Evolutionary conservation across 2,113 vertebrate genomes (phyloP), one percentile per base, ranked within the genome.

Genomic region (Pithys albifrons): DNA sequence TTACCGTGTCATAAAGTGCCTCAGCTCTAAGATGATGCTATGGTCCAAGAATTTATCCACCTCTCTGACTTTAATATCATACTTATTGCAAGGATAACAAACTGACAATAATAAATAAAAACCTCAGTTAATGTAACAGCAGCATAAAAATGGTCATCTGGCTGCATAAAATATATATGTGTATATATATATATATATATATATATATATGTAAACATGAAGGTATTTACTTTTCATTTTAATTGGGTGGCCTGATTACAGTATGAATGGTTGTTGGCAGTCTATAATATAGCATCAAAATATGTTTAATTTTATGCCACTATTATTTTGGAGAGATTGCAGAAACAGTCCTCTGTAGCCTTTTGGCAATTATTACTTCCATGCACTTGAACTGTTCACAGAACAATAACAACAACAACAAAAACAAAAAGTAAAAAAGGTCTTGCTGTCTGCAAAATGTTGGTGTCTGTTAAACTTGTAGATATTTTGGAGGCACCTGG

Each of bases 11-110:
- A 46, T 23, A 14, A 74, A 62, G 16, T 24, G 29, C 10, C 16
- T 69, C 1, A 0, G 48, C 20, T 73, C 3, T 7, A 74, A 35
- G 23, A 15, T 2, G 1, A 29, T 51, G 17, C 1, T 45, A 10
- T 41, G 10, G 6, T 49, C 4, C 27, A 75, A 69, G 16, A 77
- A 86, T 62, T 81, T 48, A 57, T 16, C 61, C n/a, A 19, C 5
- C 5, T 37, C 43, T 59, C n/a, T 79, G 41, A 57, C 20, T 84
- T 67, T 25, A 84, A 48, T 41, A 52, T 45, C 43, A 0, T 10
- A 70, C 52, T 70, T 73, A 75, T 75, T 67, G 13, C 13, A 87
- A 37, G 24, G 58, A 51, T 24, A 85, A 66, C 14, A 74, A 35
- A 65, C 7, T 14, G 27, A 48, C 5, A n/a, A 80, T 84, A 91